These are phyloP conservation scores for Drosophila colorata DNA, from an alignment of 2,888 invertebrate genomes.

Conservation along the genomic window DNA sequence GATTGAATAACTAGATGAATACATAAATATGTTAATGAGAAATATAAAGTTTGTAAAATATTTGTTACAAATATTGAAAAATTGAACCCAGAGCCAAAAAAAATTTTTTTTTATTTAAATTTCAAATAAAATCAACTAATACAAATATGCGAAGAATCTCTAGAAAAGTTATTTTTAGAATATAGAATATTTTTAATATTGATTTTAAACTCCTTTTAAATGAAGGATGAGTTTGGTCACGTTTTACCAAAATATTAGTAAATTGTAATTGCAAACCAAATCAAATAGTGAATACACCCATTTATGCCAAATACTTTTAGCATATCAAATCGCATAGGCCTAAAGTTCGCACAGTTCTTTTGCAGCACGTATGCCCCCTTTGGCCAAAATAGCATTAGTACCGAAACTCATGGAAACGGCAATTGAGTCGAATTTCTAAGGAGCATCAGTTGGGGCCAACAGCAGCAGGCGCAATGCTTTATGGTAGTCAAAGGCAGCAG, in stretches of 20 bases:
- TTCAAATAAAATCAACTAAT: too few relatives aligned
- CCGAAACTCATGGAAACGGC: constrained; percentile 30
- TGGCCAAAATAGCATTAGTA: constrained; percentile 27
- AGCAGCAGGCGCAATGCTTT: constrained; percentile 8
- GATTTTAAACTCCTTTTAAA: too few relatives aligned
- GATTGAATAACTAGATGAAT: neutral
- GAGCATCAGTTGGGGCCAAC: constrained; percentile 1
- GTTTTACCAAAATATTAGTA: too few relatives aligned
- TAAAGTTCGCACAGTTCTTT: constrained; percentile 31
- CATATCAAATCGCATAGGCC: constrained; percentile 34
- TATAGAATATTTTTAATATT: too few relatives aligned
- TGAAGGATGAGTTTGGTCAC: too few relatives aligned
- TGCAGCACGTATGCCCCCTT: constrained; percentile 10
- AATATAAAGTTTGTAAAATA: too few relatives aligned
- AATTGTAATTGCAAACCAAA: neutral
- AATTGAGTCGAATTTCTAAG: constrained; percentile 42
- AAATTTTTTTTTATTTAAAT: too few relatives aligned
- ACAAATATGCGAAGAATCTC: too few relatives aligned
- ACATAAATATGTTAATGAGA: neutral
- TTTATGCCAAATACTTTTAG: neutral
- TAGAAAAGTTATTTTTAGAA: too few relatives aligned
- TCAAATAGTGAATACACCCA: constrained; percentile 4
- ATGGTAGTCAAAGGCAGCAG: constrained; percentile 54
- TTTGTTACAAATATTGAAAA: too few relatives aligned
- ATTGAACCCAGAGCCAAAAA: too few relatives aligned